Percentiles rank a stretch among this genome's conserved stretches.
phyloP scores from a whole-genome alignment of 1,140 invertebrate species.

The Holcopasites calliopsidis region DNA sequence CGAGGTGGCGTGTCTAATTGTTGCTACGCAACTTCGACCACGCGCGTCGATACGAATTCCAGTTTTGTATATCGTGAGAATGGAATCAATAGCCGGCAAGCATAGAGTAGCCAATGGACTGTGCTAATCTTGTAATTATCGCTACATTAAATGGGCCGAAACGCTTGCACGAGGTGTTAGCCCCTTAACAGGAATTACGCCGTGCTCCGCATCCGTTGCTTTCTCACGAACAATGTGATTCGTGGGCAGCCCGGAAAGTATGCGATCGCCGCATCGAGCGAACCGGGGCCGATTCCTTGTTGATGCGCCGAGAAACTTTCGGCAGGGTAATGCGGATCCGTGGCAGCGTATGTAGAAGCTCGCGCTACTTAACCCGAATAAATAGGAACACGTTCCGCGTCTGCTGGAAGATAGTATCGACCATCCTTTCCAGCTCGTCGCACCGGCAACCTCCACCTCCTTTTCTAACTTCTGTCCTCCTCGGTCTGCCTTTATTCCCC shows the following conservation, averaged over 20 bases:
- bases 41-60: background rate
- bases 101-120: background rate
- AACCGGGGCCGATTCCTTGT: background rate
- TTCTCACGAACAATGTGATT: too few relatives aligned
- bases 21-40: too few relatives aligned
- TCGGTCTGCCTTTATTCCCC: too few relatives aligned
- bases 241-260: too few relatives aligned
- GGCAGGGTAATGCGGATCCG: background rate
- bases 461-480: background rate
- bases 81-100: background rate
- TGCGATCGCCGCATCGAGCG: background rate
- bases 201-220: too few relatives aligned
- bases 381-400: conserved; percentile 51
- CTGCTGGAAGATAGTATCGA: conserved; percentile 55
- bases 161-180: too few relatives aligned
- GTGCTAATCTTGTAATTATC: background rate
- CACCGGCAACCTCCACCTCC: conserved; percentile 8
- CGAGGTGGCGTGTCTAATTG: background rate
- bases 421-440: conserved; percentile 48
- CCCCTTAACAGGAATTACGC: too few relatives aligned
- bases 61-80: background rate
- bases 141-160: too few relatives aligned
- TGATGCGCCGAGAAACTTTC: background rate
- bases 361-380: conserved; percentile 57
- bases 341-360: conserved; percentile 16